Conservation (phyloP, 1,140 invertebrate species). For the Fopius arisanus region DNA sequence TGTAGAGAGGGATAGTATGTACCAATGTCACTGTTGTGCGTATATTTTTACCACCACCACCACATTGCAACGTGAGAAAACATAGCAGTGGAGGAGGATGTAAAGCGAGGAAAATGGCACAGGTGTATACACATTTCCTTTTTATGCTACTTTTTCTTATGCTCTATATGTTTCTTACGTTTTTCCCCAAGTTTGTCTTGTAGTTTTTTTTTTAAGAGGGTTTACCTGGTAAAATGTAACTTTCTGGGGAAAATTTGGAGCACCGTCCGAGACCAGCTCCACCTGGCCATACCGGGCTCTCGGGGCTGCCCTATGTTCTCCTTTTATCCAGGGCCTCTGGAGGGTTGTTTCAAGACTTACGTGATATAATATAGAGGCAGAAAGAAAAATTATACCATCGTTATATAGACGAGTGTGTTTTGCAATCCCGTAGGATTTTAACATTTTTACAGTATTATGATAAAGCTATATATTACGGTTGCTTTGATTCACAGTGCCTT, state of each 20-base stretch:
- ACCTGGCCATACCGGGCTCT: not conserved
- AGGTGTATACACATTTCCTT: constrained; percentile 1
- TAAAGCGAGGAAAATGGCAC: constrained; percentile 9
- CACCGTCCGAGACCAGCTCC: not conserved
- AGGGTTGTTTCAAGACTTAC: not conserved
- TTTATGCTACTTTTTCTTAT: not conserved
- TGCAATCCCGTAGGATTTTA: not conserved
- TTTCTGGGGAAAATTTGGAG: not conserved
- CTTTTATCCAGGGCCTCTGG: not conserved
- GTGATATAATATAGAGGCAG: not conserved
- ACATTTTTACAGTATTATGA: not conserved
- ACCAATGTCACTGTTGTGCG: constrained; percentile 39
- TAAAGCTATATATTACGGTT: not conserved
- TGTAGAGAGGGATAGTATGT: constrained; percentile 42
- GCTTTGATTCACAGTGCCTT: not conserved
- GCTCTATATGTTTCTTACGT: not conserved
- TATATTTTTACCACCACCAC: constrained; percentile 32
- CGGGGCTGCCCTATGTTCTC: not conserved
- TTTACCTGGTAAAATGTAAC: constrained; percentile 4
- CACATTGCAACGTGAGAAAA: not conserved
- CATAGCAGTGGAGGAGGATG: not conserved
- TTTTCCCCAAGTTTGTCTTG: not conserved
- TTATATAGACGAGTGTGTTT: not conserved
- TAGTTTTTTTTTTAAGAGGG: not conserved
- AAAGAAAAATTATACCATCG: not conserved